These are phyloP conservation scores for Myrmophylax atrothorax DNA, from an alignment of 2,113 vertebrate species.

Conservation along the genomic window DNA sequence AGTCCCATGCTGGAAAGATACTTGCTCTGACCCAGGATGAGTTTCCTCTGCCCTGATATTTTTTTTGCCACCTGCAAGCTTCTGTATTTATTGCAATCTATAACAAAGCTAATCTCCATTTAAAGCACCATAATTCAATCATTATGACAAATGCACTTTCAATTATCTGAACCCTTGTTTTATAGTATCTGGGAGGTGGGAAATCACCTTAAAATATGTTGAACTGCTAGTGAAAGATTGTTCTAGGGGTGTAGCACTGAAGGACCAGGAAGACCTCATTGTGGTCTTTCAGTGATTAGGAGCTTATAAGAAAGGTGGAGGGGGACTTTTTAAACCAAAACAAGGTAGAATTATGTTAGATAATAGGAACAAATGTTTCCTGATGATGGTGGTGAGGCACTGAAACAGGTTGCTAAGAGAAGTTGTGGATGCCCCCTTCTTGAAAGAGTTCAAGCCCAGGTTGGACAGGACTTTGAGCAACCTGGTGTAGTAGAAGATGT, in stretches of 20 bases:
- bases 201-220: not conserved
- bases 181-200: not conserved
- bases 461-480: not conserved
- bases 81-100: not conserved
- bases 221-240: not conserved
- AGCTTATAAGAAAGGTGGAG: not conserved
- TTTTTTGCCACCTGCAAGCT: not conserved
- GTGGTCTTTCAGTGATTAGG: rapidly evolving
- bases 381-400: not conserved
- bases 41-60: not conserved
- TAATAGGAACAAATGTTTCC: not conserved
- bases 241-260: not conserved
- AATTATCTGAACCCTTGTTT: not conserved
- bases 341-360: not conserved
- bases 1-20: rapidly evolving
- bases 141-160: not conserved
- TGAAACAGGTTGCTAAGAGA: not conserved
- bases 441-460: not conserved
- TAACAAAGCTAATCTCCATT: not conserved
- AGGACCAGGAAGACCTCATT: not conserved
- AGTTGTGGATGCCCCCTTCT: not conserved
- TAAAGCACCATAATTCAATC: not conserved
- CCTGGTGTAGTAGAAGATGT: not conserved
- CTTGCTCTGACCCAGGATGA: not conserved
- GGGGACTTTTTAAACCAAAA: not conserved